Evolutionary conservation across 2,797 vertebrate genomes (phyloP), one percentile per base, ranked within the genome.

Genomic region (Microcaecilia unicolor): DNA sequence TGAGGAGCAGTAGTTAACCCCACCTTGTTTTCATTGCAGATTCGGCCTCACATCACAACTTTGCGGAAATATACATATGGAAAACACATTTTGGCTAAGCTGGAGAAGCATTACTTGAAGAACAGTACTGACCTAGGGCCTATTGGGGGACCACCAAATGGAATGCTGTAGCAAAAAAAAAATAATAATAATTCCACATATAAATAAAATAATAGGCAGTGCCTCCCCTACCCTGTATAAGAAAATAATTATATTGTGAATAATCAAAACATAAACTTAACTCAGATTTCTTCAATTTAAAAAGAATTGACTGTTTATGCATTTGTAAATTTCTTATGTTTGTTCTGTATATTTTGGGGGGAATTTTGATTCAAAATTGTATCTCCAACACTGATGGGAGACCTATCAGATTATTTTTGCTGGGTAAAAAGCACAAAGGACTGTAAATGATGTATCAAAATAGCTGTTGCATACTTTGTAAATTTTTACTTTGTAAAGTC

Each of bases 41-140:
- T 97, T 60, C 89, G 94, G 71, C 94, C 94, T 55, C 94, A 98
- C 67, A 94, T 98, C 53, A 90, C 93, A 37, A 98, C 94, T 51
- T 73, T 98, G 56, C 90, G 94, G 41, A 98, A 98, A 77, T 98
- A 97, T 32, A 98, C 94, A 9, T 98, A 98, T 0, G 94, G 94
- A 40, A 98, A 98, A 73, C 94, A 98, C 81, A 98, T 98, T 61
- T 70, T 98, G 80, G 94, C 94, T 61, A 98, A 98, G 80, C 46
- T 98, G 74, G 94, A 98, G 51, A 98, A 98, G 69, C 98, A 97
- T 63, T 98, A 97, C 84, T 89, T 98, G 92, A 98, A 97, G 77
- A 97, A 92, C 22, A 93, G 83, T 19, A 76, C 92, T 30, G 94
- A 98, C 48, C 81, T 98, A 47, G 93, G 93, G 39, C 92, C 94